Base-by-base conservation (phyloP, 2,113 vertebrate genomes). In the Talpa occidentalis region DNA sequence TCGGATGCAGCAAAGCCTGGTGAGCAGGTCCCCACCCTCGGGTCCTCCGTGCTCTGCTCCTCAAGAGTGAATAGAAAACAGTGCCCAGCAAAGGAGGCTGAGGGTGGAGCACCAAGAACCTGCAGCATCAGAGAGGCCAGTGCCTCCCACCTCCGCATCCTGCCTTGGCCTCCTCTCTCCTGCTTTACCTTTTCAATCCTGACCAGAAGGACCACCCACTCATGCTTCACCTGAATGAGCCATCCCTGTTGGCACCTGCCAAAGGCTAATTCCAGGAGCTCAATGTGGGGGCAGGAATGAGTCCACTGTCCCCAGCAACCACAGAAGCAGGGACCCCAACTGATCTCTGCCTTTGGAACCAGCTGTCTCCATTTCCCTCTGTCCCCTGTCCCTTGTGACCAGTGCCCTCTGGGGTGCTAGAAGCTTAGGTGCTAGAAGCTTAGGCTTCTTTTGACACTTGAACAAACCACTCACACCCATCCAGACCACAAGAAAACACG, bases 171-270 rank as follows among this genome's bases (percentile, higher is more conserved):
- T 28, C 24, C 16, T 26, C 37, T 62, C 37, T 17, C 62, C 35
- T 42, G 8, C 69, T 72, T 26, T 26, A 62, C 47, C 52, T 44
- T 24, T 17, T 62, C 60, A 37, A 4, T 73, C 35, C 60, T 52
- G 47, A 52, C 26, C 37, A 62, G 69, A 85, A 42, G 26, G n/a
- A 62, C 16, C 37, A 35, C 24, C 30, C 49, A 4, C 15, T 78
- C 19, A 28, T 14, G 8, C 44, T 24, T 72, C 24, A 17, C n/a
- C 16, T 14, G 16, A 81, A 56, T 24, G 26, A 52, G n/a, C 62
- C 24, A 0, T 40, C 9, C 4, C 40, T 80, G 40, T 21, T 12
- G 3, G 26, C 0, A 0, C 24, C 28, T 28, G 26, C 52, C 4
- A 16, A 52, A 80, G 59, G 49, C 40, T 67, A 5, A 9, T 37